Percentiles rank a stretch among this genome's conserved stretches.
phyloP scores from a whole-genome alignment of 2,113 vertebrate genomes.

The Mustelus asterias region DNA sequence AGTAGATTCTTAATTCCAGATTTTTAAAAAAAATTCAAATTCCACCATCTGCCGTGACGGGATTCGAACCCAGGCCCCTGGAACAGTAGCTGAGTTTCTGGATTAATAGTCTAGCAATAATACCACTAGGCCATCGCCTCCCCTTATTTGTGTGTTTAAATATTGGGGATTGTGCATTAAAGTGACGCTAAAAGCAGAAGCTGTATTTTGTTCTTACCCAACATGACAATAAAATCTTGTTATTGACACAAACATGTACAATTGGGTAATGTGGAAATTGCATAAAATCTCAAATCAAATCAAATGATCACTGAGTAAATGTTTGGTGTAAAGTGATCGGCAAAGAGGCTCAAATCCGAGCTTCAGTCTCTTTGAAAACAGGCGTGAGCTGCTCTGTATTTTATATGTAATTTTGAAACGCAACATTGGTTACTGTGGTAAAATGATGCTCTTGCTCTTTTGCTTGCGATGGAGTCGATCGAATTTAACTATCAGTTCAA shows the following conservation, averaged over 20 bases:
- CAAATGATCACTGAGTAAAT: neutral
- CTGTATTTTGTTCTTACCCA: neutral
- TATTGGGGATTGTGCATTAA: neutral
- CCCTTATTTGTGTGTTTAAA: too few relatives aligned
- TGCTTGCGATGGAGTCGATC: too few relatives aligned
- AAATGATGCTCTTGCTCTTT: too few relatives aligned
- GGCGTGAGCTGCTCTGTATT: neutral
- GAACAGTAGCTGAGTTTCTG: too few relatives aligned
- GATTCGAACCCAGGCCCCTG: too few relatives aligned
- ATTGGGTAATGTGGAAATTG: neutral
- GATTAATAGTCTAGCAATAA: too few relatives aligned
- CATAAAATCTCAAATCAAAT: neutral
- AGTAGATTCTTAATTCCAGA: too few relatives aligned
- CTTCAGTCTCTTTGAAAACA: neutral
- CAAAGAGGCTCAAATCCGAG: neutral
- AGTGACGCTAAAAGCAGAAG: neutral
- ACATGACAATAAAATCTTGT: neutral
- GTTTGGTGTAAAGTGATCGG: neutral
- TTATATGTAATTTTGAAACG: neutral
- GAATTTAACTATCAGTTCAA: too few relatives aligned
- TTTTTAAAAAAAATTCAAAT: too few relatives aligned
- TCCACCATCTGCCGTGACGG: too few relatives aligned
- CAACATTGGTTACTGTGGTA: neutral
- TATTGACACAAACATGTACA: neutral
- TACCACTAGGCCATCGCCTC: too few relatives aligned